Base-by-base conservation (phyloP, 2,888 invertebrate species). In the Mythimna ferrago region DNA sequence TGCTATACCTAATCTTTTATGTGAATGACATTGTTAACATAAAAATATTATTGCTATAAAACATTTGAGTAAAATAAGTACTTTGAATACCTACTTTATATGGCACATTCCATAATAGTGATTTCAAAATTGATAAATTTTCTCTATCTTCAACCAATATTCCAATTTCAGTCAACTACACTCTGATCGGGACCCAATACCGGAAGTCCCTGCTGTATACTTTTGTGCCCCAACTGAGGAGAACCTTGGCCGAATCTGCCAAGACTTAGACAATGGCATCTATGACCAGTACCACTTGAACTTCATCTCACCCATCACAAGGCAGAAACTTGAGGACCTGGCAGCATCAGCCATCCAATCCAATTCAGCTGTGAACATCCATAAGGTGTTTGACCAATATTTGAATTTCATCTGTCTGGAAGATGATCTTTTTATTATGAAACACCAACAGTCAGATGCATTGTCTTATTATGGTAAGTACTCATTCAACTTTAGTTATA, bases 181-280 rank as follows among this genome's bases (percentile, higher is more conserved):
- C 94, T 98, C 98, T 10, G 98, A 98, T 90, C 97, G 98, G 75
- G 98, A 98, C 92, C 97, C 98, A n/a, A 99, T 99, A 89, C 99
- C 99, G 9, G 99, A 99, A 96, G 99, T 99, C 3, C 99, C 99
- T 64, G 99, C 99, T 0, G 98, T 99, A 56, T 99, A 99, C 93
- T 99, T 99, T 94, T 99, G 99, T 93, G 97, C 98, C 83, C 99
- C 99, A 5, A 98, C 98, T 16, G 99, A 99, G 90, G 99, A 99
- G 92, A 99, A 99, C 94, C 97, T 99, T 58, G 98, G 98, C 63
- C 97, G 99, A 83, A 99, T 99, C 81, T 98, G 98, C 80, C 98
- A 99, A 94, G 99, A 99, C 92, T 96, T 99, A 70, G 98, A 98
- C 83, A 98, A 98, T 93, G 98, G 98, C 54, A 95, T 99, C 19